These are phyloP conservation scores for Ichneumoninae sp. DNA, from an alignment of 2,888 invertebrate genomes.

Conservation along the genomic window DNA sequence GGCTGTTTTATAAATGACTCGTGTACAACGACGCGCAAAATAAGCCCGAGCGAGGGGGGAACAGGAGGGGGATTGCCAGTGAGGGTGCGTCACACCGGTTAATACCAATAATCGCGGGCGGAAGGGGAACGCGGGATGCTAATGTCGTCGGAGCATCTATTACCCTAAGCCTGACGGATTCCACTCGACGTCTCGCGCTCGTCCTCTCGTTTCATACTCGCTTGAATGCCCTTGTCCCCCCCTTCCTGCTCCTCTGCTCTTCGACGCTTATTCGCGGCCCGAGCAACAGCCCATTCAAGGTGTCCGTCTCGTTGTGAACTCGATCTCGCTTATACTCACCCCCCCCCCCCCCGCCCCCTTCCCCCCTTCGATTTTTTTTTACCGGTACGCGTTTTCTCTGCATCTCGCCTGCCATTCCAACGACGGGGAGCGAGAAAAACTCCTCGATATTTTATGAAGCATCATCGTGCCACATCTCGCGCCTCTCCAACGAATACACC, in stretches of 20 bases:
- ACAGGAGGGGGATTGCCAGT: conserved; percentile 26
- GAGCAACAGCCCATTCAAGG: conserved; percentile 60
- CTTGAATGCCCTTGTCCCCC: conserved; percentile 31
- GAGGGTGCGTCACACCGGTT: conserved; percentile 71
- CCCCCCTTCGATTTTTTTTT: conserved; percentile 54
- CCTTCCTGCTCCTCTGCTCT: conserved; percentile 12
- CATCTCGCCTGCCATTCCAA: conserved; percentile 37
- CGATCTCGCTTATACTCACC: conserved; percentile 34
- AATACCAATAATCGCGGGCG: conserved; percentile 82
- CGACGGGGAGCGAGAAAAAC: conserved; percentile 4
- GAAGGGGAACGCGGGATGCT: conserved; percentile 77
- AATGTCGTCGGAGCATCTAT: conserved; percentile 83
- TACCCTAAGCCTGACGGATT: conserved; percentile 83
- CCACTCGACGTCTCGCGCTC: conserved; percentile 79
- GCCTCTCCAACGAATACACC: conserved; percentile 20
- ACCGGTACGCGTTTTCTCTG: conserved; percentile 44
- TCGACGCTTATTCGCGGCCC: conserved; percentile 30
- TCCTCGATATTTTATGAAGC: conserved; percentile 66
- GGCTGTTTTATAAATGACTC: conserved; percentile 69
- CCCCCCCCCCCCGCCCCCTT: conserved; percentile 33
- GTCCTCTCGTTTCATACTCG: conserved; percentile 61
- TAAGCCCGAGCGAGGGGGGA: conserved; percentile 59
- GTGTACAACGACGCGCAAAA: conserved; percentile 68
- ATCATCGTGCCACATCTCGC: conserved; percentile 51
- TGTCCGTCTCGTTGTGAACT: conserved; percentile 61